These are phyloP conservation scores for Athetis lepigone DNA, from an alignment of 2,888 invertebrate species.

Conservation along the genomic window DNA sequence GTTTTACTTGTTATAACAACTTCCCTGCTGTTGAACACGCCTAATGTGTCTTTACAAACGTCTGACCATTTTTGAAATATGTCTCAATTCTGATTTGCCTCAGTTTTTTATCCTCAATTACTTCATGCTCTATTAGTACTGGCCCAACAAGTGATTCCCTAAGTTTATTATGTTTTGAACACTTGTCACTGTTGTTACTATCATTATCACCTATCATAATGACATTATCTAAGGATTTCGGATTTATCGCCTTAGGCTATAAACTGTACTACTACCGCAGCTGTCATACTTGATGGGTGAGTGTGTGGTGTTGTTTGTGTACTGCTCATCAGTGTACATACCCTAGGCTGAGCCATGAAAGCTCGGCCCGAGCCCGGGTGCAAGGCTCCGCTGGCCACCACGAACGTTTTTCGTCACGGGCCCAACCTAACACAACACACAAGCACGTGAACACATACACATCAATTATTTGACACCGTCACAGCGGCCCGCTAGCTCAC, in stretches of 20 bases:
- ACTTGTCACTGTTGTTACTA: conserved; percentile 64
- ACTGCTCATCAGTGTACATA: conserved; percentile 88
- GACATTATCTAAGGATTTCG: conserved; percentile 66
- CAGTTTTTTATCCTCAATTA: conserved; percentile 55
- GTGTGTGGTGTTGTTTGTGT: conserved; percentile 64
- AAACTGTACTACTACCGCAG: conserved; percentile 62
- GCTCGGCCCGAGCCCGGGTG: conserved; percentile 93
- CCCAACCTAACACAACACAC: conserved; percentile 88
- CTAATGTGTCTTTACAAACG: conserved; percentile 72
- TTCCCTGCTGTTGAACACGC: conserved; percentile 76
- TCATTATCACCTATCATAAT: conserved; percentile 68
- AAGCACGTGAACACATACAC: conserved; percentile 89
- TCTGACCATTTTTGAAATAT: conserved; percentile 61
- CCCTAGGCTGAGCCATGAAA: conserved; percentile 97
- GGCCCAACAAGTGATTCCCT: conserved; percentile 31
- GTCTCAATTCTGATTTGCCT: conserved; percentile 69
- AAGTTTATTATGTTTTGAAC: conserved; percentile 62
- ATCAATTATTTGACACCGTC: conserved; percentile 87
- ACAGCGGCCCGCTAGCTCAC: conserved; percentile 90
- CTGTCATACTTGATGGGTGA: conserved; percentile 51
- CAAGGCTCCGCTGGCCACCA: conserved; percentile 90
- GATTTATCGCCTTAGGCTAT: conserved; percentile 66
- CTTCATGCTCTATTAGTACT: conserved; percentile 16
- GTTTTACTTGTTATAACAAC: conserved; percentile 82
- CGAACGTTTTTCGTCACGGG: conserved; percentile 89